Evolutionary conservation across 2,113 vertebrate species (phyloP).

Genomic region (Dicentrarchus labrax): DNA sequence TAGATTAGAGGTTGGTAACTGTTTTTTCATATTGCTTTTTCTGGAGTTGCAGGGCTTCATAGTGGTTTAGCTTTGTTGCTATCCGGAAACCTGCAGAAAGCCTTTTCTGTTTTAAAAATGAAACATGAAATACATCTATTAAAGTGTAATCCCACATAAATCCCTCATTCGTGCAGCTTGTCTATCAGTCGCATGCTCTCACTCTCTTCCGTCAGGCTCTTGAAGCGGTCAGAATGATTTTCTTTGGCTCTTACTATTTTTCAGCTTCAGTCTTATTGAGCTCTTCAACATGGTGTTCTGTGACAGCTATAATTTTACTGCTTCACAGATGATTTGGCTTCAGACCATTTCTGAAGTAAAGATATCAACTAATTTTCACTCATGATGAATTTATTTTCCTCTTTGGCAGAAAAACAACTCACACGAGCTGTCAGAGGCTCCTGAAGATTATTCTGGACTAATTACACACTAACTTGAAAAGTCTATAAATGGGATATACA

Average conservation of each 20-base stretch:
- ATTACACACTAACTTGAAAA: too few species aligned
- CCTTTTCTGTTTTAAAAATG: too few species aligned
- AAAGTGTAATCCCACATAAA: too few species aligned
- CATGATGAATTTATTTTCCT: not conserved
- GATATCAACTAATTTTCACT: not conserved
- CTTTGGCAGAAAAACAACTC: not conserved
- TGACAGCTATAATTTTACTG: not conserved
- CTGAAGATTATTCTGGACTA: not conserved
- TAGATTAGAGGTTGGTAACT: too few species aligned
- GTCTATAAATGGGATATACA: too few species aligned
- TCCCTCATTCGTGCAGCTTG: not conserved
- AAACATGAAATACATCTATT: too few species aligned
- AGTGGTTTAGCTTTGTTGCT: too few species aligned
- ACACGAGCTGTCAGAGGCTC: not conserved
- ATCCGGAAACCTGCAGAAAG: too few species aligned
- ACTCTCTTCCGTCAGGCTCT: not conserved
- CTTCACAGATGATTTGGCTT: not conserved
- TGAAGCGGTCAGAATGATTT: not conserved
- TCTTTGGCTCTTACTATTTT: not conserved
- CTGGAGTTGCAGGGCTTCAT: too few species aligned
- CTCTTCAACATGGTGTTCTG: not conserved
- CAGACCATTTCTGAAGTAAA: not conserved
- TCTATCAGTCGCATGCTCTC: not conserved
- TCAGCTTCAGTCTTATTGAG: not conserved
- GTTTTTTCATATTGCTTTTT: too few species aligned